Conservation (phyloP, 2,113 vertebrate species). For the Chamaea fasciata region DNA sequence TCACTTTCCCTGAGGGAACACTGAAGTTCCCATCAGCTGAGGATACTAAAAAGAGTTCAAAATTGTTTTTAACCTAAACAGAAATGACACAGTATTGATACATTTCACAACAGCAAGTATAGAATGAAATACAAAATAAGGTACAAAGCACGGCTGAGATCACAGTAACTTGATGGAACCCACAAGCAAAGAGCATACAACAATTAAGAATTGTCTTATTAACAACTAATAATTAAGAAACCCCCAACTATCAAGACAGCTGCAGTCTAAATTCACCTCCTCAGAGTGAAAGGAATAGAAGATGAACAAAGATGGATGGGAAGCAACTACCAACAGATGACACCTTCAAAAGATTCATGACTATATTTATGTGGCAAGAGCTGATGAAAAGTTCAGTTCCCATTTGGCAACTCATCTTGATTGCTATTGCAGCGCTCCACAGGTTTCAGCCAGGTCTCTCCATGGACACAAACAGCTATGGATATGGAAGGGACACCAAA, state of each 20-base stretch:
- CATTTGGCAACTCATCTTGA: background rate
- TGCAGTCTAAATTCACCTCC: conserved; percentile 20
- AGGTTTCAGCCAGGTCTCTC: background rate
- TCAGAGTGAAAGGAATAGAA: background rate
- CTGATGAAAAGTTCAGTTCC: background rate
- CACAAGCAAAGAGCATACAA: background rate
- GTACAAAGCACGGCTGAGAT: background rate
- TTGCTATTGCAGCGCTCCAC: background rate
- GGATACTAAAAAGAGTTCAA: background rate
- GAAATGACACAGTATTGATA: background rate
- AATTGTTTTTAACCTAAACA: background rate
- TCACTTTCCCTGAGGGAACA: background rate
- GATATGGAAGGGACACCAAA: accelerated
- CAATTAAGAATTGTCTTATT: background rate
- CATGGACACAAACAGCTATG: accelerated
- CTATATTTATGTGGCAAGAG: background rate
- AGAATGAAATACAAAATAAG: conserved; percentile 12
- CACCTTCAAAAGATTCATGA: background rate
- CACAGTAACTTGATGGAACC: background rate
- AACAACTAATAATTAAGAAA: background rate
- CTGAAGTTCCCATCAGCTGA: background rate
- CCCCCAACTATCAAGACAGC: background rate
- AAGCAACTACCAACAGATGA: background rate
- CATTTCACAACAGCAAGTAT: background rate
- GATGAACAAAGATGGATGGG: background rate